Evolutionary conservation across 23 tunicate species (phyloP), one percentile per base, ranked within the genome.

Genomic region (Phallusia fumigata): DNA sequence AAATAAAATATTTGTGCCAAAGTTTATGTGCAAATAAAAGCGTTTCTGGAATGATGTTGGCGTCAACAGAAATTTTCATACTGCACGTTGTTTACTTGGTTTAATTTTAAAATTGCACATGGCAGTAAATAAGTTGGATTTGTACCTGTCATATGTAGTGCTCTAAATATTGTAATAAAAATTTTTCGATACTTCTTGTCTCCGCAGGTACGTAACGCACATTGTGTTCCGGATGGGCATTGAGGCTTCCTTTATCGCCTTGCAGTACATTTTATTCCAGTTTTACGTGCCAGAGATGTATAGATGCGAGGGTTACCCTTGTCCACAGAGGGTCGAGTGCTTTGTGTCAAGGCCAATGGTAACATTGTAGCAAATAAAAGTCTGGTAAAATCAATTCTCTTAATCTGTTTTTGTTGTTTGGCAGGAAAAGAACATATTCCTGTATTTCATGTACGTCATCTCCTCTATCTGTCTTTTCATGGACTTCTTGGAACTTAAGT

Each of bases 321-420:
- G 90, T 45, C 90, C 90, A 28, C 45, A 44, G 31, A 75, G 36
- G 33, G 90, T 87, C n/a, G 85, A 87, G 53, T 87, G 90, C 75
- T 87, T 81, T 76, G 53, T 87, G 36, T 87, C 90, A 52, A 75
- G 90, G 76, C 90, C 90, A 8, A 87, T 81, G 90, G 90, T 87
- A 74, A 31, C 30, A 53, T 26, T 3, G 2, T 30, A 53, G 8
- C 3, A 19, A 6, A 44, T 35, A 18, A 0, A 5, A 0, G 69
- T 21, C 26, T 24, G 28, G 2, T 58, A 13, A 58, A 58, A 58
- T 11, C 16, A 24, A 1, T 1, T 21, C 16, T 24, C 26, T 1
- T 58, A 1, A 8, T 6, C 13, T 58, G 8, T 6, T 1, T 58
- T 58, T 24, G 28, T 58, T 58, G 69, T 58, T 79, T 79, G 30